phyloP scores from a whole-genome alignment of 2,113 vertebrate species.

The Lamprologus speciosus region DNA sequence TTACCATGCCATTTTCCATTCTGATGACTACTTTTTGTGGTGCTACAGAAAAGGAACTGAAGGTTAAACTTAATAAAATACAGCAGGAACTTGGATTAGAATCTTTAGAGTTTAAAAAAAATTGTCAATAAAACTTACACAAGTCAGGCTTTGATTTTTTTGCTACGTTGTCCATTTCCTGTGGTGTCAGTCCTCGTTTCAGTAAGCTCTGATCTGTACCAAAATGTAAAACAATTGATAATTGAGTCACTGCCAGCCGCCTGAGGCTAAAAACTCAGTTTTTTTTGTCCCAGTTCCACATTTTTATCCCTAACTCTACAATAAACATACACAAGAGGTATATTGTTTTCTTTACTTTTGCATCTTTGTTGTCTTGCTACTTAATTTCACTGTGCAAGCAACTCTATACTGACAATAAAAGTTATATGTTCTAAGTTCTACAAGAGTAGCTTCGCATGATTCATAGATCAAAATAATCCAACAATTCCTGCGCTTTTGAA shows the following conservation, averaged over 20 bases:
- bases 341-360: neutral
- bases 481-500: neutral
- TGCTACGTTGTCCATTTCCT: constrained; percentile 41
- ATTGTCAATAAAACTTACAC: constrained; percentile 12
- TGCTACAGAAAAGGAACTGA: neutral
- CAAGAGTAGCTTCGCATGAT: neutral
- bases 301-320: neutral
- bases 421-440: neutral
- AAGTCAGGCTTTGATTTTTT: constrained; percentile 72
- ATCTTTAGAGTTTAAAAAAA: neutral
- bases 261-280: neutral
- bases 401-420: neutral
- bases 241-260: neutral
- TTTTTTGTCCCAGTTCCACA: neutral
- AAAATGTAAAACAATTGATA: neutral
- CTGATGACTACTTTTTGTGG: neutral
- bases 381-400: neutral
- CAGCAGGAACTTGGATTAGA: neutral
- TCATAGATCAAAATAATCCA: neutral
- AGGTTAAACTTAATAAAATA: neutral
- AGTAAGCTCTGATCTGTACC: constrained; percentile 55
- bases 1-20: constrained; percentile 81
- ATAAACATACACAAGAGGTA: neutral
- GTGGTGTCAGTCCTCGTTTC: constrained; percentile 60
- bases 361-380: neutral